Base-by-base conservation (phyloP, 1,140 invertebrate species). In the Eriosoma lanigerum region DNA sequence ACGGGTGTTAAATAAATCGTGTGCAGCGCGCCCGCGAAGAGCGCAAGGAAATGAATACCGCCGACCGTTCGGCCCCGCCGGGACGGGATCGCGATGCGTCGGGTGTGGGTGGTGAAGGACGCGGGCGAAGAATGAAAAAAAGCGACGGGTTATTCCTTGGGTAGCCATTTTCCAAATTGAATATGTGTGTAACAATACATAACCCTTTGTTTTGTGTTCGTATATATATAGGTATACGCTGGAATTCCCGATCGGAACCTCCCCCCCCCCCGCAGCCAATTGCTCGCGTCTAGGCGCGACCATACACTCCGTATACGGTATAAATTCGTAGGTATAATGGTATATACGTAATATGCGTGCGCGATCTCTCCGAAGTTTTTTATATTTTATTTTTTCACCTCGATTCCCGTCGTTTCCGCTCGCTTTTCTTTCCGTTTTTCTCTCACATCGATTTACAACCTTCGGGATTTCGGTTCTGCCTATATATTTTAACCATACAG, bases 111-210 rank as follows among this genome's bases (percentile, higher is more conserved):
- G 8, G n/a, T n/a, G 75, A 78, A 9, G 56, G 24, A 38, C 32
- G 50, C 6, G 21, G 6, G 52, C 3, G 8, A 62, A 62, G 72
- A 72, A n/a, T n/a, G n/a, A n/a, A n/a, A 72, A 52, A 72, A 38
- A 52, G 26, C 68, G 68, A 76, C 72, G 75, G 75, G 75, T 75
- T 75, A 75, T 75, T 75, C 75, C 75, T 60, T 52, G 32, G 75
- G 56, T 29, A 48, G 56, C 75, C 54, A 62, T 78, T 78, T 78
- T 78, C 75, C 75, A 60, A 78, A 78, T 78, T 78, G 54, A 78
- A 78, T 78, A 46, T 78, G 75, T 60, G 75, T 78, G 56, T 78
- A 78, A 78, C 56, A 78, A 78, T 78, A 78, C 75, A 78, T 60
- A 78, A 78, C 75, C 75, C 54, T 78, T 78, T 78, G 75, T 78